phyloP scores from a whole-genome alignment of 2,888 invertebrate species.

The Unio delphinus region DNA sequence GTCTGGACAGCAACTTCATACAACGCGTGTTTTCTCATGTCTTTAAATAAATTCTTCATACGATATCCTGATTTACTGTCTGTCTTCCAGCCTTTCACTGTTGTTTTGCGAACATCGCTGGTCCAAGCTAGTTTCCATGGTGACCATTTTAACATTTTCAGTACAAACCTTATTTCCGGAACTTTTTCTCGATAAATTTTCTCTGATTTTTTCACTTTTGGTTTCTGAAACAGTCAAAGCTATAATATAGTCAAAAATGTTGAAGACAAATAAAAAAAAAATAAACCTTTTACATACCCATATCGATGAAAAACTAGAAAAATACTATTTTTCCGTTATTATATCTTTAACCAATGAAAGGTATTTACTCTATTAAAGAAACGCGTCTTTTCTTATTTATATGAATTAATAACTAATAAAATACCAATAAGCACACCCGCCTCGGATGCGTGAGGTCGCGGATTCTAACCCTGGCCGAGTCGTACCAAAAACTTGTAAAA shows the following conservation, averaged over 20 bases:
- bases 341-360: no score
- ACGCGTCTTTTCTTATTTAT: no score
- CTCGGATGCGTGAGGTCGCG: no score
- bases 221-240: neutral
- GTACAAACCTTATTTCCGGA: slow-evolving; percentile 38
- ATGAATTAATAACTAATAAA: no score
- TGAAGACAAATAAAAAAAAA: neutral
- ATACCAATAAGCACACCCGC: no score
- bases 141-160: slow-evolving; percentile 47
- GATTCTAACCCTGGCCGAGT: no score
- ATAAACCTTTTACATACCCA: neutral
- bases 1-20: slow-evolving; percentile 50
- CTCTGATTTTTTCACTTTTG: no score
- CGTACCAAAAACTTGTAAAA: no score
- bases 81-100: neutral
- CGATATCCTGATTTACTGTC: slow-evolving; percentile 4
- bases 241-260: neutral
- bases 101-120: neutral
- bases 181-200: slow-evolving; percentile 40
- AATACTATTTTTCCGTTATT: neutral
- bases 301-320: neutral
- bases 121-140: slow-evolving; percentile 43
- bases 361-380: no score
- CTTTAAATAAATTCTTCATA: slow-evolving; percentile 12
- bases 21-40: slow-evolving; percentile 13